These are phyloP conservation scores for Tenthredo distinguenda DNA, from an alignment of 2,888 invertebrate genomes.

Conservation along the genomic window DNA sequence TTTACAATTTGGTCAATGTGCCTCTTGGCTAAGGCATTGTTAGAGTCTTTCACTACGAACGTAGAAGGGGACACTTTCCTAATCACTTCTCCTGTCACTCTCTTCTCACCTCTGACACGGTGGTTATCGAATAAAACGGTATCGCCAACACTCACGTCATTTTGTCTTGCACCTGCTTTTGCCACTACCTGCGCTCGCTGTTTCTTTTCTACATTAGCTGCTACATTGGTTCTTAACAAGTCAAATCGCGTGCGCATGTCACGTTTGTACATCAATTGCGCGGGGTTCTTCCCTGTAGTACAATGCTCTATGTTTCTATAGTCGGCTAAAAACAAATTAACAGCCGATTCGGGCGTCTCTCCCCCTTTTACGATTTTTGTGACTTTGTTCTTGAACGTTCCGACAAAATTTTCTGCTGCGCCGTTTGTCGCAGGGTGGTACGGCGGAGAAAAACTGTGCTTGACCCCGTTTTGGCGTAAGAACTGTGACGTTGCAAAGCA, in stretches of 20 bases:
- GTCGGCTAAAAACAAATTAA: conserved; percentile 54
- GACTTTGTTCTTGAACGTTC: conserved; percentile 57
- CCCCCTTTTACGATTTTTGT: conserved; percentile 53
- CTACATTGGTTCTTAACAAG: conserved; percentile 43
- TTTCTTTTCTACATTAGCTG: conserved; percentile 21
- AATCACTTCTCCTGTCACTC: neutral
- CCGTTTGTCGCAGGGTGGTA: neutral
- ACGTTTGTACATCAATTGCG: conserved; percentile 56
- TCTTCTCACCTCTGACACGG: neutral
- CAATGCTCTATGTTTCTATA: conserved; percentile 57
- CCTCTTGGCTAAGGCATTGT: neutral
- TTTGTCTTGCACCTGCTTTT: neutral
- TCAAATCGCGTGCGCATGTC: conserved; percentile 59
- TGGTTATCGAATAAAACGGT: neutral
- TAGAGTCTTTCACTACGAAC: neutral
- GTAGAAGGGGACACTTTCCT: conserved; percentile 29
- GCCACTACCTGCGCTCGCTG: conserved; percentile 18
- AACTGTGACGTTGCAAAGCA: no score
- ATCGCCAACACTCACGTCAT: conserved; percentile 6
- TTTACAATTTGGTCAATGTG: conserved; percentile 16
- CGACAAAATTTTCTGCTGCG: conserved; percentile 56
- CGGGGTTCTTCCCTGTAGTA: conserved; percentile 57
- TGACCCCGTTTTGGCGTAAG: conserved; percentile 54
- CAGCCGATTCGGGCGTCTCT: conserved; percentile 11
- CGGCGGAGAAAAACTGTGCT: conserved; percentile 56